phyloP scores from a whole-genome alignment of 2,113 vertebrate genomes.

The Oncorhynchus masou region DNA sequence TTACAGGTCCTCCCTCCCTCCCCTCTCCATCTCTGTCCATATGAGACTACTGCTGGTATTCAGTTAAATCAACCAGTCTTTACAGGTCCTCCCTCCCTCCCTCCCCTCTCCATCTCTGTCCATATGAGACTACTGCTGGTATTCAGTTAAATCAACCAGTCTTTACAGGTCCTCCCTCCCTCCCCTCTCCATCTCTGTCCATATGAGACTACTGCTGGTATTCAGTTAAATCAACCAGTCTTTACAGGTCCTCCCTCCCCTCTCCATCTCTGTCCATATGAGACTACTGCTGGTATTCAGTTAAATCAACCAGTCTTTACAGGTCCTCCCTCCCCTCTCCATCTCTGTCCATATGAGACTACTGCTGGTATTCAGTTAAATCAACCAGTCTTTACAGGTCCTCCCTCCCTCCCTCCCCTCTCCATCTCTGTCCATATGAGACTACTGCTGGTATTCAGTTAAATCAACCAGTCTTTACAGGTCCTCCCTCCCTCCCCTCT shows the following conservation, averaged over 20 bases:
- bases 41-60: no score
- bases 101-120: not conserved
- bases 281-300: conserved; percentile 32
- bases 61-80: no score
- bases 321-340: not conserved
- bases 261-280: not conserved
- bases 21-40: not conserved
- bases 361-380: no score
- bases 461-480: conserved; percentile 22
- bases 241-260: not conserved
- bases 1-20: not conserved
- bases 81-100: no score
- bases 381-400: no score
- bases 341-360: no score
- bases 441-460: conserved; percentile 30
- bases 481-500: not conserved
- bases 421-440: conserved; percentile 1
- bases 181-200: not conserved
- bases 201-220: no score
- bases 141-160: conserved; percentile 32
- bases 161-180: conserved; percentile 3
- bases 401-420: not conserved
- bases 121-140: conserved; percentile 17
- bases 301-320: conserved; percentile 23
- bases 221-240: no score